These are phyloP conservation scores for Melanerpes aurifrons DNA, from an alignment of 2,113 vertebrate species.

Conservation along the genomic window DNA sequence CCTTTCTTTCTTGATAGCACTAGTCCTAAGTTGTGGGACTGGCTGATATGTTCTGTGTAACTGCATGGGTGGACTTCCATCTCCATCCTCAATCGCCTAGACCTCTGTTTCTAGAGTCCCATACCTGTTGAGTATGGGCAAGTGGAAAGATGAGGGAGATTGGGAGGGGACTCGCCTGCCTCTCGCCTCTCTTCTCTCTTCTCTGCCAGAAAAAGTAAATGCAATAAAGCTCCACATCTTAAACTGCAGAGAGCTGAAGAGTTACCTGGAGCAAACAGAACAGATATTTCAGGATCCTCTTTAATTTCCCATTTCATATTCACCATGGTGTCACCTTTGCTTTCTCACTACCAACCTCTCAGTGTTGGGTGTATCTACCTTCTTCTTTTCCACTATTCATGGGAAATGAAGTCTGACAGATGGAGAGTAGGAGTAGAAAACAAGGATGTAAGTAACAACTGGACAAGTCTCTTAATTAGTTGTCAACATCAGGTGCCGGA, in stretches of 20 bases:
- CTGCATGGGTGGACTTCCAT: too few species aligned
- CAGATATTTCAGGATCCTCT: background rate
- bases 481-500: background rate
- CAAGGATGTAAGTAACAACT: background rate
- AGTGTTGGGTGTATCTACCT: background rate
- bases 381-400: background rate
- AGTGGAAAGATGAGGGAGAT: too few species aligned
- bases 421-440: background rate
- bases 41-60: too few species aligned
- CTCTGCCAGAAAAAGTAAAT: background rate
- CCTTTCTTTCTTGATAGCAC: slow-evolving; percentile 52
- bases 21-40: too few species aligned
- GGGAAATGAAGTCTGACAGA: background rate
- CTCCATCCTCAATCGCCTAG: too few species aligned
- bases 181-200: background rate
- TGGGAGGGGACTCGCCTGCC: too few species aligned
- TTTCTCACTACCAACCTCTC: background rate
- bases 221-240: background rate
- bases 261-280: background rate
- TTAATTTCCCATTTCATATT: background rate
- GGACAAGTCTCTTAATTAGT: background rate
- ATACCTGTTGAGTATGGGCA: too few species aligned
- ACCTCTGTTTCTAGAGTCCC: too few species aligned
- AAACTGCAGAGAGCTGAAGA: background rate
- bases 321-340: background rate